Base-by-base conservation (phyloP, 2,888 invertebrate genomes). In the Hoplodrina ambigua region DNA sequence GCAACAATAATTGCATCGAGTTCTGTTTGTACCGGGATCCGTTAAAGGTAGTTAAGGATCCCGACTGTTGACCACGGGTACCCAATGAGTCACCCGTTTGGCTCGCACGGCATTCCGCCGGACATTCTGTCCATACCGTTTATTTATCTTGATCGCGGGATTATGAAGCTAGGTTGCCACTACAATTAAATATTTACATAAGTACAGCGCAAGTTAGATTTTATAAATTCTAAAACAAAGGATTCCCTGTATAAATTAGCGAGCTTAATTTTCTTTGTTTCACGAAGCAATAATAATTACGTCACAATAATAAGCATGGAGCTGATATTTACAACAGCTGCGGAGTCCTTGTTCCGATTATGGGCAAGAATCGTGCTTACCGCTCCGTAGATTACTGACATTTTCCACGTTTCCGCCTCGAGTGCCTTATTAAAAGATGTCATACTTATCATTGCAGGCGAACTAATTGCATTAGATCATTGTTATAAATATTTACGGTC, bases 281-380 rank as follows among this genome's bases (percentile, higher is more conserved):
- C 86, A 87, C 88, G 84, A 80, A 88, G 89, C 87, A 89, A 89
- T 90, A 91, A 91, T 89, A 90, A 91, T 94, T 92, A 94, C 94
- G 94, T 94, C 94, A 94, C 91, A 93, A 91, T 93, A 91, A 93
- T 93, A 91, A 94, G 91, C 91, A 91, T 90, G 89, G 90, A 91
- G 87, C 90, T 91, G 93, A 93, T 95, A 94, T 94, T 94, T 93
- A 93, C 94, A 91, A 91, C 94, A 95, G 94, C 94, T 94, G 94
- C 92, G 81, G 84, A 93, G 94, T 94, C 94, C 96, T 96, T 94
- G 94, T 94, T 91, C 95, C 93, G 93, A 94, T 95, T 95, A 95
- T 93, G 95, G 95, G 84, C 92, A 93, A 92, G 94, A 94, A 90
- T 95, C 95, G 95, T 95, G 94, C 94, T 91, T 90, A 87, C 86